Base-by-base conservation (phyloP, 2,888 invertebrate genomes). In the Cheiracanthium punctorium region DNA sequence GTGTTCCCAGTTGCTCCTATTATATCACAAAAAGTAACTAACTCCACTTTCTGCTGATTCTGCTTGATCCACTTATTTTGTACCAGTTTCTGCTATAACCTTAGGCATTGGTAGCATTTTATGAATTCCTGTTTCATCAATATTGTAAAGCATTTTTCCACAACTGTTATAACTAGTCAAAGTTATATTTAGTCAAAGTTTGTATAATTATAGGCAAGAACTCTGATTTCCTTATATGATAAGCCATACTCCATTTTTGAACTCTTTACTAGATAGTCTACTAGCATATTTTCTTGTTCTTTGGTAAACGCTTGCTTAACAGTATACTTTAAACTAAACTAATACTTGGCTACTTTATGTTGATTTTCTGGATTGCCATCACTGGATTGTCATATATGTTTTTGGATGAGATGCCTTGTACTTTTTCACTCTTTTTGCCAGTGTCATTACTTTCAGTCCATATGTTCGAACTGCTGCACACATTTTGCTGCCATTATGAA, bases 361-460 rank as follows among this genome's bases (percentile, higher is more conserved):
- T 58, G n/a, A 58, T 24, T 58, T 58, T 58, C 17, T 58, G 58
- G 58, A 58, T 58, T 58, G 58, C 14, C 58, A 28, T 8, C 58
- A 58, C 14, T n/a, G n/a, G n/a, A n/a, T 24, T 58, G 58, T 14
- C 10, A 37, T 10, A 58, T 58, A 28, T n/a, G 14, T 58, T 5
- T 58, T 58, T 58, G 58, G 58, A 58, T 58, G 58, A 58, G 58
- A 58, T 58, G 58, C 58, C 58, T 58, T 58, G 58, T 58, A 58
- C 58, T 14, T 58, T 58, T 58, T 58, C 58, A 58, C 58, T 58
- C 58, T 58, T 5, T 58, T 58, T 7, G 58, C 58, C 28, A 58
- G 58, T 58, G 58, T 4, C 58, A 58, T 58, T 24, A 58, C 58
- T 58, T 58, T 58, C 5, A 28, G 58, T 58, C 58, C 58, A 58